Evolutionary conservation across 2,888 invertebrate species (phyloP).

Genomic region (Heterodera filipjevi): DNA sequence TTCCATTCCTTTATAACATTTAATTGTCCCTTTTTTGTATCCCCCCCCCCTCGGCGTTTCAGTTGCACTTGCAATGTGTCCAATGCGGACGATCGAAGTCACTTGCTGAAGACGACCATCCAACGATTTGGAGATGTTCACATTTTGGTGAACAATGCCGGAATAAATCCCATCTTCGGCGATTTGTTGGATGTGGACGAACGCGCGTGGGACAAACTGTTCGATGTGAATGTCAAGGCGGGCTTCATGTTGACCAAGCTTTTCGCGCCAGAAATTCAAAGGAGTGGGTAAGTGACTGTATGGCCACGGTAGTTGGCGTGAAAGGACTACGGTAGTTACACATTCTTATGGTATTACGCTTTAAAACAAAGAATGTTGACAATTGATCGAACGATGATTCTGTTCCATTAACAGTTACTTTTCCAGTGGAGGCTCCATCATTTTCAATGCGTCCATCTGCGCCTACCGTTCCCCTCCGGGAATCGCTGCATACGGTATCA

Average conservation of each 20-base stretch:
- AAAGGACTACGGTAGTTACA: too few species aligned
- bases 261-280: conserved; percentile 79
- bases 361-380: too few species aligned
- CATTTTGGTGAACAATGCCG: conserved; percentile 94
- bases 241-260: conserved; percentile 85
- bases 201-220: conserved; percentile 86
- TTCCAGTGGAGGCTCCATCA: conserved; percentile 37
- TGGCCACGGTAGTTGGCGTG: too few species aligned
- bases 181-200: conserved; percentile 79
- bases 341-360: too few species aligned
- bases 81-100: conserved; percentile 30
- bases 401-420: not conserved
- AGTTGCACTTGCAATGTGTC: conserved; percentile 87
- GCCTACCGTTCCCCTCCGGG: conserved; percentile 49
- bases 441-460: conserved; percentile 61
- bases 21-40: not conserved
- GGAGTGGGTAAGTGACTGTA: conserved; percentile 70
- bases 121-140: conserved; percentile 69
- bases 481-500: conserved; percentile 86
- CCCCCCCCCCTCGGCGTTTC: conserved; percentile 60
- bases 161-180: conserved; percentile 82
- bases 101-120: conserved; percentile 44
- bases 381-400: too few species aligned
- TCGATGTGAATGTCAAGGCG: conserved; percentile 90
- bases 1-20: too few species aligned